phyloP scores from a whole-genome alignment of 1,140 invertebrate genomes.

The Octopus sinensis region DNA sequence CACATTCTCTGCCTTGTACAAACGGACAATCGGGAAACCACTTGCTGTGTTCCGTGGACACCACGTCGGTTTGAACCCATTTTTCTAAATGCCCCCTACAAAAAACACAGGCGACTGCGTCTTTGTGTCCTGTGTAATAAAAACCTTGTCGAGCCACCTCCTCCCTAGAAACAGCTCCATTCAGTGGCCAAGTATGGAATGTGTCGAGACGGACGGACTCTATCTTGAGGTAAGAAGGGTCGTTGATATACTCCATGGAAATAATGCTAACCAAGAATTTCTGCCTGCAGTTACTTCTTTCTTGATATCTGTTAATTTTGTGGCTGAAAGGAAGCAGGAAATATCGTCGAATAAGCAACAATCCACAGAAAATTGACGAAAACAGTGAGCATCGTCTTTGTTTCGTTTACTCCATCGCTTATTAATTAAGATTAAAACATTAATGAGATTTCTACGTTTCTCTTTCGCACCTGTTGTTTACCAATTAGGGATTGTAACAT shows the following conservation, averaged over 20 bases:
- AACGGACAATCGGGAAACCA: slow-evolving; percentile 11
- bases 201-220: not conserved
- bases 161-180: not conserved
- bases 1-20: not conserved
- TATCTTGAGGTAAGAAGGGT: not conserved
- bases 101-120: slow-evolving; percentile 13
- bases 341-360: no score
- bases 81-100: not conserved
- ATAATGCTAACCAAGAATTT: not conserved
- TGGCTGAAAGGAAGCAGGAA: no score
- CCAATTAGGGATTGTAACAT: no score
- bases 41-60: slow-evolving; percentile 3
- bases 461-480: no score
- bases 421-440: no score
- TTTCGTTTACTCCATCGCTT: no score
- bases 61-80: not conserved
- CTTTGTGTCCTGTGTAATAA: slow-evolving; percentile 1
- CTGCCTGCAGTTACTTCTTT: no score
- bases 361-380: no score
- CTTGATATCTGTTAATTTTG: no score
- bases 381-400: no score
- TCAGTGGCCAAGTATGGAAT: not conserved
- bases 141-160: slow-evolving; percentile 16
- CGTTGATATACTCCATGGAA: not conserved
- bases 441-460: no score